A percentile compares a stretch with the other conserved stretches of the same genome.
Evolutionary conservation across 2,113 vertebrate genomes (phyloP).

Genomic region (Taurulus bubalis): DNA sequence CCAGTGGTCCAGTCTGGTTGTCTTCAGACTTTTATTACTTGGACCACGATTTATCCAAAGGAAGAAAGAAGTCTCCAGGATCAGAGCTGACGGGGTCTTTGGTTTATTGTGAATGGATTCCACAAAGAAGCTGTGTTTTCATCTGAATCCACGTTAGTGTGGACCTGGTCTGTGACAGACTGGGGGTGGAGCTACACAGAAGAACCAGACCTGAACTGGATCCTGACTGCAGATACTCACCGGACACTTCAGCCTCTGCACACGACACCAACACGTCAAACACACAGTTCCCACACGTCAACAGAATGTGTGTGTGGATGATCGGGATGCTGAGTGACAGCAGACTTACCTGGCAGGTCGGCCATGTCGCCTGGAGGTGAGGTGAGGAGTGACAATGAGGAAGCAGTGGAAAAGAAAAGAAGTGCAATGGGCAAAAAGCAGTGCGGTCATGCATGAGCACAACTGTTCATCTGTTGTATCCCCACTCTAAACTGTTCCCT

Average conservation of each 20-base stretch:
- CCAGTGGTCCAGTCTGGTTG: no score
- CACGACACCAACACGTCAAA: conserved; percentile 50
- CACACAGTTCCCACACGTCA: neutral
- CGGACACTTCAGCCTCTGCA: conserved; percentile 58
- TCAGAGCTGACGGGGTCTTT: neutral
- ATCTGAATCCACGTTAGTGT: conserved; percentile 24
- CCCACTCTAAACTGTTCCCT: neutral
- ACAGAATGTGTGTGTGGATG: conserved; percentile 7
- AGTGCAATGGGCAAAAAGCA: conserved; percentile 80
- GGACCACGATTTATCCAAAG: no score
- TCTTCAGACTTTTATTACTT: no score
- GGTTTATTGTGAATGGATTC: neutral
- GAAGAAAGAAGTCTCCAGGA: no score
- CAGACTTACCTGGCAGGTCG: conserved; percentile 91
- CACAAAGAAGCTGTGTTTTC: conserved; percentile 6
- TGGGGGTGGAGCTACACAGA: conserved; percentile 8
- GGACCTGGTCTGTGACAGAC: conserved; percentile 8
- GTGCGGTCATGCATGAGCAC: conserved; percentile 50
- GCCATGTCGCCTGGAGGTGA: conserved; percentile 91
- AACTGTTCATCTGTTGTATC: neutral
- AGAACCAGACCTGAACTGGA: conserved; percentile 3
- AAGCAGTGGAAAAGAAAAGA: conserved; percentile 86
- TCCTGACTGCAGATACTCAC: conserved; percentile 63
- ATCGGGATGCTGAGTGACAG: neutral
- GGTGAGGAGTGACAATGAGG: conserved; percentile 87